A percentile compares a stretch with the other conserved stretches of the same genome.
Conservation (phyloP, 2,113 vertebrate species). For the Caretta caretta region DNA sequence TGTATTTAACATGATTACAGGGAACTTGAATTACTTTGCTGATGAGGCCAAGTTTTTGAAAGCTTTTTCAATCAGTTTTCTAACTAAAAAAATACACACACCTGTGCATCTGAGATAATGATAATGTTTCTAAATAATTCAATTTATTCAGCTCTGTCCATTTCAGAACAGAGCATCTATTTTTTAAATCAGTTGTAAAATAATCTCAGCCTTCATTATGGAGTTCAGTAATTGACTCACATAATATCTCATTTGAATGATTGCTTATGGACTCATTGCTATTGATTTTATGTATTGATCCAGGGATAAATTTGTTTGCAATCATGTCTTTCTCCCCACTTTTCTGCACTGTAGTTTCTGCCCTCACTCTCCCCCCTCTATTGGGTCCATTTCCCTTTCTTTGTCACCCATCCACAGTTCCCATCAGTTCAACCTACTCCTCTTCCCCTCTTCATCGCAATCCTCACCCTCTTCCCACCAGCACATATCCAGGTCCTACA, state of each 20-base stretch:
- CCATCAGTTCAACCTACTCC: neutral
- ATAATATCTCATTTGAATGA: constrained; percentile 1
- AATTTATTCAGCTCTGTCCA: neutral
- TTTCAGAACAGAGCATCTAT: neutral
- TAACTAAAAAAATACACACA: neutral
- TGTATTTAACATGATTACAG: constrained; percentile 29
- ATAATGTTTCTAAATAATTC: constrained; percentile 12
- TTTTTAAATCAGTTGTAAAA: constrained; percentile 8
- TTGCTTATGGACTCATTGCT: neutral
- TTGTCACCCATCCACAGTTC: neutral
- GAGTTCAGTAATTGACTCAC: neutral
- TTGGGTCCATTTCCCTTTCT: neutral
- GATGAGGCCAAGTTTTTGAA: constrained; percentile 38
- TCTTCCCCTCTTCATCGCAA: neutral
- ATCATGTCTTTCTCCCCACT: neutral
- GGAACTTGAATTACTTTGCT: constrained; percentile 25
- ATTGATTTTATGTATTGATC: neutral
- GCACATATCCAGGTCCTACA: neutral
- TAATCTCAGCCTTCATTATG: neutral
- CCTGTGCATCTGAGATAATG: neutral
- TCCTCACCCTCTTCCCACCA: neutral
- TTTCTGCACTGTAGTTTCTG: neutral
- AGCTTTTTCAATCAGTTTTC: constrained; percentile 46
- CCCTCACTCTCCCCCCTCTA: neutral
- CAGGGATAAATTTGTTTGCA: neutral